Conservation (phyloP, 2,113 vertebrate species). For the Salminus brasiliensis region DNA sequence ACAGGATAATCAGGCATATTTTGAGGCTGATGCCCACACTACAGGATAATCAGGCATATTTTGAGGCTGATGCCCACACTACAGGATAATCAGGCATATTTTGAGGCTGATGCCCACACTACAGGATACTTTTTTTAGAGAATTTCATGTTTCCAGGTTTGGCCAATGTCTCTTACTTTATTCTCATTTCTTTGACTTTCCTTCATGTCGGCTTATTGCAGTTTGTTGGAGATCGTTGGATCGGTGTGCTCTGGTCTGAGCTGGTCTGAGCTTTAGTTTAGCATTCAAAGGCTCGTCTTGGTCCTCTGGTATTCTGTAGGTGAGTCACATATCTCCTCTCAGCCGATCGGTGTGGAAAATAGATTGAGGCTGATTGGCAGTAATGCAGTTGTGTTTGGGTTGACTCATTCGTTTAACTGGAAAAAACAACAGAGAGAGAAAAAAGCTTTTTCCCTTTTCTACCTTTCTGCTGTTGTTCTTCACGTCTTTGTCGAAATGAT, state of each 20-base stretch:
- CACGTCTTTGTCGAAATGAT: constrained; percentile 46
- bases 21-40: too few species aligned
- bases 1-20: too few species aligned
- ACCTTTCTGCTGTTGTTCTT: neutral
- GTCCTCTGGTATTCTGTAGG: neutral
- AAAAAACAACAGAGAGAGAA: neutral
- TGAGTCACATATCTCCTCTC: neutral
- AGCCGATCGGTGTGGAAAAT: neutral
- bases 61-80: too few species aligned
- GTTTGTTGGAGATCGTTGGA: neutral
- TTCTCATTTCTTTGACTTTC: too few species aligned
- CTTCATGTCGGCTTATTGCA: neutral
- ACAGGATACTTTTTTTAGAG: too few species aligned
- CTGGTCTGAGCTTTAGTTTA: neutral
- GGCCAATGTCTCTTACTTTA: too few species aligned
- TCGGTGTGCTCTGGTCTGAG: neutral
- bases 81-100: too few species aligned
- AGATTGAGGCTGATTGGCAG: constrained; percentile 5
- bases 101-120: too few species aligned
- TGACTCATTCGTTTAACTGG: neutral
- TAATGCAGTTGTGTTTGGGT: constrained; percentile 15
- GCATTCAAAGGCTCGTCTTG: neutral
- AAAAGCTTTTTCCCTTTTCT: neutral
- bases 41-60: too few species aligned
- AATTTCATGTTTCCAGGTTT: too few species aligned